phyloP scores from a whole-genome alignment of 2,113 vertebrate species.

The Oceanites oceanicus region DNA sequence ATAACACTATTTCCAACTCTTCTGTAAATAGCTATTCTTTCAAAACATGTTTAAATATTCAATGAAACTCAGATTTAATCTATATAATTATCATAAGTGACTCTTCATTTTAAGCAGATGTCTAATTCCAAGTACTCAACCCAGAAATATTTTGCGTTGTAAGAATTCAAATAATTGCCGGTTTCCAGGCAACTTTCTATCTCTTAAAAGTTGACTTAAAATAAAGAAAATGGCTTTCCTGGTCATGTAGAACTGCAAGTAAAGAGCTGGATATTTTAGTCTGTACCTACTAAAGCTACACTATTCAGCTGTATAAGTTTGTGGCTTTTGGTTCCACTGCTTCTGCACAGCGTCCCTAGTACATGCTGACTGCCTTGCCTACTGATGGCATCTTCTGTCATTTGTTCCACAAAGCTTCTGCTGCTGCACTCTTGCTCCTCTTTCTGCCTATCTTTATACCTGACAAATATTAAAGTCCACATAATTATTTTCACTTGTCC shows the following conservation, averaged over 20 bases:
- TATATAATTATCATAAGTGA: background rate
- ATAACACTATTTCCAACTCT: background rate
- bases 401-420: slow-evolving; percentile 69
- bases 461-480: background rate
- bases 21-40: background rate
- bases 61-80: background rate
- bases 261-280: slow-evolving; percentile 43
- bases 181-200: background rate
- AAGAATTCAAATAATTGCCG: background rate
- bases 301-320: slow-evolving; percentile 28
- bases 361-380: slow-evolving; percentile 60
- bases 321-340: slow-evolving; percentile 71
- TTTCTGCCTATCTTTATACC: background rate
- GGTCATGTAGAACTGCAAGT: slow-evolving; percentile 55
- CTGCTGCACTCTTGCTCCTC: slow-evolving; percentile 37
- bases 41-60: background rate
- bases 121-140: background rate
- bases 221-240: background rate
- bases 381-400: slow-evolving; percentile 35
- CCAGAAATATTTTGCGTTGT: background rate
- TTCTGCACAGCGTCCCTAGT: slow-evolving; percentile 57
- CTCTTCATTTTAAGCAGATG: background rate
- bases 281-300: slow-evolving; percentile 16
- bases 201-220: background rate
- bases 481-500: background rate